Percentiles rank a stretch among this genome's conserved stretches.
These are phyloP conservation scores for Chunga burmeisteri DNA, from an alignment of 2,113 vertebrate genomes.

Conservation along the genomic window DNA sequence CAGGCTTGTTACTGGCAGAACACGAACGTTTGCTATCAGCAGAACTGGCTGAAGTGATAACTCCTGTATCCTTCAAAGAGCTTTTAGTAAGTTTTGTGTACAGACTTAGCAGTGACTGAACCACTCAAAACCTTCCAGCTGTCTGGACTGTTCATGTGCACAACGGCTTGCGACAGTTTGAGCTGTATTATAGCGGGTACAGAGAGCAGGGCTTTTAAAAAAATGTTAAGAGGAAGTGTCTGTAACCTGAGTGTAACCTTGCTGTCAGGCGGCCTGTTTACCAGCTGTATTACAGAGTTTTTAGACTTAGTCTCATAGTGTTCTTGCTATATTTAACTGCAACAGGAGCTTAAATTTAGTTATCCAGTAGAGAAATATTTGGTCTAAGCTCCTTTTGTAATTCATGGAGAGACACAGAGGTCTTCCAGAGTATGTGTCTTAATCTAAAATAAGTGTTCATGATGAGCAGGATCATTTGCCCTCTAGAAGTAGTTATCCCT, in stretches of 20 bases:
- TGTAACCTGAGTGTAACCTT: not conserved
- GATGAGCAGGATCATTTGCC: not conserved
- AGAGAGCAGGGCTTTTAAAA: not conserved
- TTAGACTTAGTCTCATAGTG: not conserved
- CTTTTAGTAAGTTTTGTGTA: not conserved
- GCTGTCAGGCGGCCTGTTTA: not conserved
- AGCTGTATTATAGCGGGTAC: not conserved
- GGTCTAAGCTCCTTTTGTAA: not conserved
- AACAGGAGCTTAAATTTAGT: not conserved
- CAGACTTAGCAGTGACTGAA: not conserved
- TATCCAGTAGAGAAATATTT: not conserved
- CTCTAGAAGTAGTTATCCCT: not conserved
- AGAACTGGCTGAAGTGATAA: not conserved
- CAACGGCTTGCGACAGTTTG: not conserved
- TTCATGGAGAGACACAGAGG: not conserved
- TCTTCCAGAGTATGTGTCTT: not conserved
- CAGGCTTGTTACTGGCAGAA: not conserved
- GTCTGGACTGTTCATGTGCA: not conserved
- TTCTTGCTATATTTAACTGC: constrained; percentile 8
- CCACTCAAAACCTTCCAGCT: not conserved
- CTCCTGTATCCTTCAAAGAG: not conserved
- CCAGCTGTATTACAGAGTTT: not conserved
- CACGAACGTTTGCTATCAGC: not conserved
- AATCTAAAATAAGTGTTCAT: not conserved
- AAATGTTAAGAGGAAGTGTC: not conserved